A percentile compares a stretch with the other conserved stretches of the same genome.
Conservation (phyloP, 2,888 invertebrate genomes). For the Celastrina argiolus region DNA sequence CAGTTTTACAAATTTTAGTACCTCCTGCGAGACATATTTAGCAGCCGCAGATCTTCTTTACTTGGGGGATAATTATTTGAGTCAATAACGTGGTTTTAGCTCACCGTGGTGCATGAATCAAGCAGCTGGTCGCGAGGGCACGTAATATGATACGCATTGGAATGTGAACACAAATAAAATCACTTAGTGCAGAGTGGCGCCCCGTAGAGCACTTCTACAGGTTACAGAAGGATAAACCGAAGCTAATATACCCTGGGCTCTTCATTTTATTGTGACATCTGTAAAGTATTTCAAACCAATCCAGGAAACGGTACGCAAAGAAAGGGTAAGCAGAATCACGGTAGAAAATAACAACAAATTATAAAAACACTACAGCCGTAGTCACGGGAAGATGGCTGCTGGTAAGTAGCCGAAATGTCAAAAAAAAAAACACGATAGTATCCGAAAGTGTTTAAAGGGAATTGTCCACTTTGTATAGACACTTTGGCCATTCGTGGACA, state of each 20-base stretch:
- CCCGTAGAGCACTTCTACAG: conserved; percentile 65
- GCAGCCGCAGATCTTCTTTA: conserved; percentile 26
- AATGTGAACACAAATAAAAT: conserved; percentile 77
- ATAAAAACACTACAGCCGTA: no score
- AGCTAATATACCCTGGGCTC: conserved; percentile 37
- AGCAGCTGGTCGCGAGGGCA: conserved; percentile 63
- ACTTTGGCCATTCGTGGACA: no score
- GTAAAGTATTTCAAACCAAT: neutral
- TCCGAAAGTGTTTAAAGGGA: no score
- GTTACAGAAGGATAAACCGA: conserved; percentile 37
- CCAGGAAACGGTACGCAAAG: neutral
- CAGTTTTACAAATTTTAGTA: conserved; percentile 1
- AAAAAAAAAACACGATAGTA: no score
- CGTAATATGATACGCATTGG: conserved; percentile 75
- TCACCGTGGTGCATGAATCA: conserved; percentile 63
- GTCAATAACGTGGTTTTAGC: conserved; percentile 56
- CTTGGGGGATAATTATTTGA: conserved; percentile 39
- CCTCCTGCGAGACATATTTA: conserved; percentile 18
- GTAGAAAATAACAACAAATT: no score
- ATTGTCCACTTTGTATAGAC: no score
- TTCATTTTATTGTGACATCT: neutral
- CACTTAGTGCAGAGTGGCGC: conserved; percentile 73
- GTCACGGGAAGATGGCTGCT: no score
- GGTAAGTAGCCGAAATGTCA: no score
- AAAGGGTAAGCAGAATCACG: neutral